phyloP scores from a whole-genome alignment of 2,888 invertebrate genomes.

The Metellina segmentata region DNA sequence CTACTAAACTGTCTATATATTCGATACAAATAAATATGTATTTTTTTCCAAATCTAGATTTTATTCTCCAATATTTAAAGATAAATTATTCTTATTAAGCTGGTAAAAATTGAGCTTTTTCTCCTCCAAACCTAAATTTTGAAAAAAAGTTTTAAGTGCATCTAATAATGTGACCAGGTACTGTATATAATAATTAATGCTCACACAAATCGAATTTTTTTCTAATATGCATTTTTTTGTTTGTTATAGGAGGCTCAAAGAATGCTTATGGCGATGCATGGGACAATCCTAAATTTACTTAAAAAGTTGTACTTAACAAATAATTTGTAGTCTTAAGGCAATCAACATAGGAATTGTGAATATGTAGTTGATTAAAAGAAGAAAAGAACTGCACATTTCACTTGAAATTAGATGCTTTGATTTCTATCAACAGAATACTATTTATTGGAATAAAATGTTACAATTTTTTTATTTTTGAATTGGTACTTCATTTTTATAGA shows the following conservation, averaged over 20 bases:
- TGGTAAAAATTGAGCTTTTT: no score
- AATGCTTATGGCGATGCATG: slow-evolving; percentile 60
- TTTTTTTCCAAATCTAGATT: no score
- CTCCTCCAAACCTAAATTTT: no score
- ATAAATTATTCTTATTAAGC: no score
- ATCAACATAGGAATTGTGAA: neutral
- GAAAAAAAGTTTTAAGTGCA: no score
- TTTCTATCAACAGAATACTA: neutral
- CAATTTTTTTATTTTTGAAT: no score
- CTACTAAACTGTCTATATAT: no score
- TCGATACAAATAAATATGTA: no score
- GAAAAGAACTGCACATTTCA: neutral
- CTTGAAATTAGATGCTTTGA: neutral
- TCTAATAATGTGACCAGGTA: no score
- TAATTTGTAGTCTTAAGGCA: neutral
- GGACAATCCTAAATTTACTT: slow-evolving; percentile 50
- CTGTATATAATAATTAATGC: no score
- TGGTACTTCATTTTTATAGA: no score
- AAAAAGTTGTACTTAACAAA: neutral
- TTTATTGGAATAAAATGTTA: neutral
- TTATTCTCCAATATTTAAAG: no score
- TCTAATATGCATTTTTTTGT: neutral
- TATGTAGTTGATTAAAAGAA: neutral
- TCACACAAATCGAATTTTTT: neutral
- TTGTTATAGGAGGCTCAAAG: slow-evolving; percentile 35